Evolutionary conservation across 2,113 vertebrate species (phyloP), one percentile per base, ranked within the genome.

Genomic region (Panthera uncia): DNA sequence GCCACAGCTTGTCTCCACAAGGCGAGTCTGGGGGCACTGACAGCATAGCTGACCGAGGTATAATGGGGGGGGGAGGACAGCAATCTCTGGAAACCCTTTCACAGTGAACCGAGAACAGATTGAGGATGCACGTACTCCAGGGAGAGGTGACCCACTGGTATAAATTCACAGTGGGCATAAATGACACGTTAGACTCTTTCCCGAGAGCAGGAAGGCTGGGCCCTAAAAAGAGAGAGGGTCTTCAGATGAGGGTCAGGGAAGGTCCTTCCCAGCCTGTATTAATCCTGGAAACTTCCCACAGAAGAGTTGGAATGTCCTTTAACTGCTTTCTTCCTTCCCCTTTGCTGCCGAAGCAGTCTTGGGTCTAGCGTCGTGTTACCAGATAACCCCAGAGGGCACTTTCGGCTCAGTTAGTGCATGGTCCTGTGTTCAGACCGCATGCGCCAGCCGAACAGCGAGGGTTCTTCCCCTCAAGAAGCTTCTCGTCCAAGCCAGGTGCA

Each of bases 381-480:
- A 10, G 31, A 45, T 19, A 69, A 29, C 9, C 82, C 36, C 10
- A 41, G 38, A 16, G 57, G 41, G 55, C 29, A 15, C 74, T 41
- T 31, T 57, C 0, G 11, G 18, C 61, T 66, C 29, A 3, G 21
- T 45, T n/a, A 16, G n/a, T 4, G 18, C 31, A 6, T 2, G 10
- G 41, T 21, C 29, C 81, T 23, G 0, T 31, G 1, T 83, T 84
- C 87, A 91, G 86, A n/a, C 33, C 10, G 3, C 23, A 1, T 2
- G n/a, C 19, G 18, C 57, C 41, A 3, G 16, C 45, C 27, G 66
- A 68, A 50, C 5, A 33, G 33, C 25, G 41, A 10, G 23, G 68
- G 5, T 7, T 12, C 55, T 52, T 57, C 19, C 11, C 61, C 76
- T 57, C 15, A 21, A 65, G 86, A 71, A 92, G n/a, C 63, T 63